Percentiles rank a stretch among this genome's conserved stretches.
Conservation (phyloP, 2,888 invertebrate genomes). For the Falcaria lacertinaria region DNA sequence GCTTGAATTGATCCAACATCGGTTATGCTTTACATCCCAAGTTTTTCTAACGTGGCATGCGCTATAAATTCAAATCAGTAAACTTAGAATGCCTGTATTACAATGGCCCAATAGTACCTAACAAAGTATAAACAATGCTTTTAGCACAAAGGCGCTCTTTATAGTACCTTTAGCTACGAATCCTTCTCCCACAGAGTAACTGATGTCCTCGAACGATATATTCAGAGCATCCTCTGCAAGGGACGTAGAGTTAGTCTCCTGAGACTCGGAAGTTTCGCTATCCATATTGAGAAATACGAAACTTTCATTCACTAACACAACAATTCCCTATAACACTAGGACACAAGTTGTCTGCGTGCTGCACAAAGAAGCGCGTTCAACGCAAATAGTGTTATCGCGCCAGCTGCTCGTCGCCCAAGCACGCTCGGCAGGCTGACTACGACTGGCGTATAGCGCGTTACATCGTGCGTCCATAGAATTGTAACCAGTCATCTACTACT, state of each 20-base stretch:
- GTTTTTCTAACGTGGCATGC: too few relatives aligned
- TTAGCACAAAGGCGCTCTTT: too few relatives aligned
- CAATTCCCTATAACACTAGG: conserved; percentile 3
- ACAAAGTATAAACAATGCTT: conserved; percentile 4
- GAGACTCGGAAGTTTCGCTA: conserved; percentile 17
- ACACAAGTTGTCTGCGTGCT: conserved; percentile 36
- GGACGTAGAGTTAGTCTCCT: conserved; percentile 32
- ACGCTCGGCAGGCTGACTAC: background rate
- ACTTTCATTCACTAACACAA: conserved; percentile 24
- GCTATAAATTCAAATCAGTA: background rate
- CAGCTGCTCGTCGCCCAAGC: conserved; percentile 10
- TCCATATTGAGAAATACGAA: conserved; percentile 6
- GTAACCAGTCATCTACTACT: too few relatives aligned
- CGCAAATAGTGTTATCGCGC: conserved; percentile 41
- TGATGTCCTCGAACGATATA: background rate
- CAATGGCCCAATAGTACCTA: background rate
- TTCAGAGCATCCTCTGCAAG: background rate
- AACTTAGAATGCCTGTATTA: conserved; percentile 1
- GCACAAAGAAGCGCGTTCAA: conserved; percentile 52
- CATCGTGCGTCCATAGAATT: background rate
- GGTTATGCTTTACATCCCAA: too few relatives aligned
- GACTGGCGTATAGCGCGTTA: background rate
- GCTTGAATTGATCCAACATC: too few relatives aligned
- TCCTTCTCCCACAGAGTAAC: background rate
- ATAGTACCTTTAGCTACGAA: background rate